Evolutionary conservation across 2,888 invertebrate species (phyloP), one percentile per base, ranked within the genome.

Genomic region (Diplazon laetatorius): DNA sequence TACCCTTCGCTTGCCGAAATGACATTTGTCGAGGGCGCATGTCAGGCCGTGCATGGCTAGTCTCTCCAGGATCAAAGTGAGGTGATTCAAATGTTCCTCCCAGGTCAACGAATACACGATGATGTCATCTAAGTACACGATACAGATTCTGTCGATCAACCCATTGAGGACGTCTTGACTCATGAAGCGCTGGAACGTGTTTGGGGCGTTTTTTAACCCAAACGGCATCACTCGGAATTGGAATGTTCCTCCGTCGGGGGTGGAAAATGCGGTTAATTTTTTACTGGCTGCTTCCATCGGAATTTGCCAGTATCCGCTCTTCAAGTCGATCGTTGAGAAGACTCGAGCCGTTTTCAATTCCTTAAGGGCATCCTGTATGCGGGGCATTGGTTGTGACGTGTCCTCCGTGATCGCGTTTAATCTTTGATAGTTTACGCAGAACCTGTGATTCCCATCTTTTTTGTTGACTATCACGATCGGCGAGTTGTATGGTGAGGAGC

Each of bases 271-370:
- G 0, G 88, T 87, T 5, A 81, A 74, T 46, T 66, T 76, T 12
- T 77, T 82, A 0, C 82, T 76, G 2, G 71, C 48, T 1, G 62
- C 70, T 2, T 78, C 80, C 79, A 88, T 76, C 1, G 84, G 85
- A 1, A 88, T 72, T 39, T 88, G 87, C 87, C 88, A 89, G 50
- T 87, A 89, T 2, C 87, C 86, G 59, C 82, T 82, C 30, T 83
- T 82, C 4, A 87, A 66, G 16, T 89, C 87, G 1, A 88, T 55
- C 9, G 85, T 85, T 1, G 85, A 76, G 48, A 88, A 88, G 5
- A 86, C 71, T n/a, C 46, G 66, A 0, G 87, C 87, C 8, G 50
- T 62, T 0, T 85, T 83, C 0, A 87, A 60, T 16, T 80, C 82
- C 16, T 82, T 78, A 0, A 86, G 48, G 0, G 84, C 57, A 0